Base-by-base conservation (phyloP, 2,113 vertebrate species). In the Otolemur garnettii region DNA sequence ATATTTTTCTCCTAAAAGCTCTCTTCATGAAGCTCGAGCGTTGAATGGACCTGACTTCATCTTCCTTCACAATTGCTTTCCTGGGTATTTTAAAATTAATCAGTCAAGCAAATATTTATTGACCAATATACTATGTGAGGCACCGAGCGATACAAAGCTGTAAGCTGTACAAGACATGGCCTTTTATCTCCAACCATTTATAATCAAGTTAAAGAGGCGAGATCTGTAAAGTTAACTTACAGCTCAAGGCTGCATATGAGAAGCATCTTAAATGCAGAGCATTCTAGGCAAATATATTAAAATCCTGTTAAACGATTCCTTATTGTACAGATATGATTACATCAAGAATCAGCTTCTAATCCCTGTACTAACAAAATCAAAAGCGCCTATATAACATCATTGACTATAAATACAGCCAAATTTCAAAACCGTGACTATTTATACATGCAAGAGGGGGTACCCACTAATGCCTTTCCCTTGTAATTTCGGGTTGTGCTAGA, bases 41-140 rank as follows among this genome's bases (percentile, higher is more conserved):
- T 86, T 96, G 84, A 95, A 78, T 72, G 57, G 71, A 81, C 57
- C n/a, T 91, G 66, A 13, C 89, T 90, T 90, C 68, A 59, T 93
- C 64, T 90, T 95, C 38, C 80, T 90, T 95, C 45, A 94, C 66
- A 95, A 97, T 93, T 96, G 90, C 94, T 91, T 96, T 95, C 87
- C 64, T 96, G 93, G 30, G 83, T 93, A 95, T 97, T 97, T 96
- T 90, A 77, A 90, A 97, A 96, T 96, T 97, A 97, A 96, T 97
- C 93, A 93, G 87, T 94, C 89, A 94, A 96, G 82, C 91, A 96
- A 96, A 97, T 97, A 96, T 83, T 95, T 96, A 96, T 96, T 97
- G 96, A 93, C 72, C 75, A 94, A 95, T 78, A 77, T 81, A 81
- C 77, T 86, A 66, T 35, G 24, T 64, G 77, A 57, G 18, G 45